Conservation (phyloP, 2,888 invertebrate genomes). For the Caenorhabditis afra region DNA sequence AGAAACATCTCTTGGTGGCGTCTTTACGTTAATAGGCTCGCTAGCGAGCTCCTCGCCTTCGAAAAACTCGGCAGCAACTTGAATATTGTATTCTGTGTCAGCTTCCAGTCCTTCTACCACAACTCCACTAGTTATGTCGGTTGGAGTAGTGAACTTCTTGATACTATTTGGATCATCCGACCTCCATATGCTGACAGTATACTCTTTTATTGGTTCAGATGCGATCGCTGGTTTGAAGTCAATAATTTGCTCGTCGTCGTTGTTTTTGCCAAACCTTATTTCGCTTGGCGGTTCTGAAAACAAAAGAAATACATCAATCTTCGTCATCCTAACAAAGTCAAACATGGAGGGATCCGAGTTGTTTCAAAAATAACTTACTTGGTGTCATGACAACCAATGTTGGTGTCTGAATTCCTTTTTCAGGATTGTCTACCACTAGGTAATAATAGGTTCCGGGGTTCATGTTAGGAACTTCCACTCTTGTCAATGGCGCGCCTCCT, state of each 20-base stretch:
- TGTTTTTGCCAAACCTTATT: slow-evolving; percentile 77
- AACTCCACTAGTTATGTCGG: slow-evolving; percentile 65
- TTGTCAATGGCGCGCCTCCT: slow-evolving; percentile 70
- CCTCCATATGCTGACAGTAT: slow-evolving; percentile 72
- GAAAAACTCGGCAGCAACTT: slow-evolving; percentile 74
- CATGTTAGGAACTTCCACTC: slow-evolving; percentile 70
- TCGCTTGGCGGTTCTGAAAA: slow-evolving; percentile 76
- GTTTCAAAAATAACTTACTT: slow-evolving; percentile 61
- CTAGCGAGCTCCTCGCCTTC: slow-evolving; percentile 75
- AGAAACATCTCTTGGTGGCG: slow-evolving; percentile 75
- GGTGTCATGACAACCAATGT: slow-evolving; percentile 76
- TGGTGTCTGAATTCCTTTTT: slow-evolving; percentile 76
- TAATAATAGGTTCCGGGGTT: slow-evolving; percentile 76
- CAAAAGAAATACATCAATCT: no score
- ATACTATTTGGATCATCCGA: slow-evolving; percentile 68
- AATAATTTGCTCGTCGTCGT: slow-evolving; percentile 78
- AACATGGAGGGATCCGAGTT: no score
- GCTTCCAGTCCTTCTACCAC: slow-evolving; percentile 70
- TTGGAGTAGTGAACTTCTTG: slow-evolving; percentile 59
- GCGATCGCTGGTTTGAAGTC: slow-evolving; percentile 77
- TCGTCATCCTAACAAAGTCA: no score
- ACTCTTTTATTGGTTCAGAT: slow-evolving; percentile 68
- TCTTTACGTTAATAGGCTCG: slow-evolving; percentile 68
- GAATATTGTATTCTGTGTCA: slow-evolving; percentile 77
- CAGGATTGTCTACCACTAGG: slow-evolving; percentile 75